Percentiles rank a stretch among this genome's conserved stretches.
Conservation (phyloP, 1,140 invertebrate genomes). For the Luehdorfia chinensis region DNA sequence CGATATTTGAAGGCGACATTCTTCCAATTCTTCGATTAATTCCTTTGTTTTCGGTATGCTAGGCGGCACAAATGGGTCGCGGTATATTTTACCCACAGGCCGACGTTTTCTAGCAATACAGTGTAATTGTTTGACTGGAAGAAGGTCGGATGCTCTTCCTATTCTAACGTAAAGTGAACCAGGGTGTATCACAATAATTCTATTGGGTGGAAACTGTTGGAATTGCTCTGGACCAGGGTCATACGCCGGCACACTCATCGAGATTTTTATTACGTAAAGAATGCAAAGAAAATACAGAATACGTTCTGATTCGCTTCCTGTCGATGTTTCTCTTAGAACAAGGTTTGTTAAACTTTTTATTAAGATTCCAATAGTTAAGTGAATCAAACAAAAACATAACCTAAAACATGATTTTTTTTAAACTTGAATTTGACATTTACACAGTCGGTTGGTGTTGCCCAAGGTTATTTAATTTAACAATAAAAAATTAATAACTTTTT, state of each 20-base stretch:
- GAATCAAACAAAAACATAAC: too few relatives aligned
- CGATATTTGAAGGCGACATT: slow-evolving; percentile 88
- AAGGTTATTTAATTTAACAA: too few relatives aligned
- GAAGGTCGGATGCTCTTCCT: slow-evolving; percentile 92
- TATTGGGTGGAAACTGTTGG: slow-evolving; percentile 84
- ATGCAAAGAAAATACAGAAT: neutral
- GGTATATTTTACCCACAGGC: slow-evolving; percentile 77
- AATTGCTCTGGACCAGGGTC: slow-evolving; percentile 67
- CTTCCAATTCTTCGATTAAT: slow-evolving; percentile 86
- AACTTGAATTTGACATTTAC: too few relatives aligned
- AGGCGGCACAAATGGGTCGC: slow-evolving; percentile 82
- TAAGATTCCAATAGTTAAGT: too few relatives aligned
- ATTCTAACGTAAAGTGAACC: slow-evolving; percentile 93
- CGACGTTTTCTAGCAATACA: slow-evolving; percentile 87
- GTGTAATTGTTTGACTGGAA: slow-evolving; percentile 91
- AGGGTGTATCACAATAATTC: slow-evolving; percentile 95
- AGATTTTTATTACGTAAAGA: too few relatives aligned
- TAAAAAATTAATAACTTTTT: too few relatives aligned
- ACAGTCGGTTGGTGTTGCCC: too few relatives aligned
- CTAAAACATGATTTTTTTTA: too few relatives aligned
- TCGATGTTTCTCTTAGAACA: too few relatives aligned
- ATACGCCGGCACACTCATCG: slow-evolving; percentile 57
- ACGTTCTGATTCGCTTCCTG: slow-evolving; percentile 3
- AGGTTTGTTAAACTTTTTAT: too few relatives aligned
- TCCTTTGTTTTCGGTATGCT: slow-evolving; percentile 80